phyloP scores from a whole-genome alignment of 2,888 invertebrate species.

The Caradrina kadenii region DNA sequence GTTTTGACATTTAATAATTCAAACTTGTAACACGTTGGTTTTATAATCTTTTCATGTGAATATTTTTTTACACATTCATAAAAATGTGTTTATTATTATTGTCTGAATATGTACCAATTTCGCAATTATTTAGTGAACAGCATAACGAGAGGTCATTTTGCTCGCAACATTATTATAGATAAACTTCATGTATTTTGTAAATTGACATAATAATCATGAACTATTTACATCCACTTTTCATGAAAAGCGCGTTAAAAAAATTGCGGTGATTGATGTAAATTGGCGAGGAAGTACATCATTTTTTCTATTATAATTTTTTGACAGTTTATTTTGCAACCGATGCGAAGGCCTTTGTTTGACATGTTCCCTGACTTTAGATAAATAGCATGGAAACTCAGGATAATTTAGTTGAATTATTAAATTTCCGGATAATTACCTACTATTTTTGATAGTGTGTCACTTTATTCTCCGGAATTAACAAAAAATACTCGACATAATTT shows the following conservation, averaged over 20 bases:
- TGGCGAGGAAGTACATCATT: constrained; percentile 37
- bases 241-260: constrained; percentile 30
- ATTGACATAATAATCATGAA: constrained; percentile 17
- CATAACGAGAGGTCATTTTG: not conserved
- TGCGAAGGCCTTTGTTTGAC: not conserved
- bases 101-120: too few relatives aligned
- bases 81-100: too few relatives aligned
- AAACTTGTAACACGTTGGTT: not conserved
- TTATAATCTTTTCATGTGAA: not conserved
- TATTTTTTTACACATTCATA: too few relatives aligned
- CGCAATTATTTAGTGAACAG: not conserved
- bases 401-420: too few relatives aligned
- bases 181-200: not conserved
- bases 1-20: not conserved
- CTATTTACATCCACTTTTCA: constrained; percentile 37
- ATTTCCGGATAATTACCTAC: too few relatives aligned
- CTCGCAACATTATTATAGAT: constrained; percentile 1
- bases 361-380: too few relatives aligned
- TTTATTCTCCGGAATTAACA: not conserved
- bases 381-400: too few relatives aligned
- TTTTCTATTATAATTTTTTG: constrained; percentile 28
- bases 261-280: constrained; percentile 26
- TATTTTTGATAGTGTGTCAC: not conserved
- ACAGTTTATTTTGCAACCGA: constrained; percentile 10
- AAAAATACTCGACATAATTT: not conserved